These are phyloP conservation scores for Zaprionus taronus DNA, from an alignment of 1,140 invertebrate species.

Conservation along the genomic window DNA sequence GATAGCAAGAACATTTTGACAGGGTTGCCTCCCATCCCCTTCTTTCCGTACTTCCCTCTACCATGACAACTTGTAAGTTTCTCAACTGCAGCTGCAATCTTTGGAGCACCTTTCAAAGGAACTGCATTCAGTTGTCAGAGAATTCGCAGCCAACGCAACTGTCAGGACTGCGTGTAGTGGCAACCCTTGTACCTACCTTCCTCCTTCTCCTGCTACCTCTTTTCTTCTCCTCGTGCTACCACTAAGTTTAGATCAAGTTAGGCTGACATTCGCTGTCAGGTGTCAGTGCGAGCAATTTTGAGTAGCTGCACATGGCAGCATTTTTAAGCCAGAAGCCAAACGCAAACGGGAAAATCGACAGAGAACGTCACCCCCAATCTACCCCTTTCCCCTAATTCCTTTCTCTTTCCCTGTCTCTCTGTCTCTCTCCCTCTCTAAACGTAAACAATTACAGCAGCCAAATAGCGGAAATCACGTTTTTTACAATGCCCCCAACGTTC, in stretches of 20 bases:
- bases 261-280: constrained; percentile 34
- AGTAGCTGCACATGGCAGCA: constrained; percentile 29
- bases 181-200: not conserved
- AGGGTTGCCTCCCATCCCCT: not conserved
- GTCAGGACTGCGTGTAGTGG: constrained; percentile 8
- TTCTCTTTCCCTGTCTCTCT: not conserved
- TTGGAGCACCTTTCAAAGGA: constrained; percentile 40
- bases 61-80: not conserved
- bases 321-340: constrained; percentile 48
- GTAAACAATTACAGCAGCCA: constrained; percentile 62
- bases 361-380: not conserved
- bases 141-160: constrained; percentile 26
- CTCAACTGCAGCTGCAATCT: constrained; percentile 28
- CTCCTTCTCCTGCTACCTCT: not conserved
- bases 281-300: constrained; percentile 23
- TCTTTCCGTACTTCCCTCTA: not conserved
- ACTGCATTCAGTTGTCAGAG: constrained; percentile 37
- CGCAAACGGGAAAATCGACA: constrained; percentile 8
- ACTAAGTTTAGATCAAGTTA: constrained; percentile 26
- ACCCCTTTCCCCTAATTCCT: not conserved
- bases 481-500: constrained; percentile 56
- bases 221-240: too few species aligned
- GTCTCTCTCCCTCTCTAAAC: not conserved
- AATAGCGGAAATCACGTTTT: constrained; percentile 80
- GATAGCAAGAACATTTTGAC: constrained; percentile 8